Evolutionary conservation across 64 coral and sea anemone genomes (phyloP).

Genomic region (Pachyseris speciosa): DNA sequence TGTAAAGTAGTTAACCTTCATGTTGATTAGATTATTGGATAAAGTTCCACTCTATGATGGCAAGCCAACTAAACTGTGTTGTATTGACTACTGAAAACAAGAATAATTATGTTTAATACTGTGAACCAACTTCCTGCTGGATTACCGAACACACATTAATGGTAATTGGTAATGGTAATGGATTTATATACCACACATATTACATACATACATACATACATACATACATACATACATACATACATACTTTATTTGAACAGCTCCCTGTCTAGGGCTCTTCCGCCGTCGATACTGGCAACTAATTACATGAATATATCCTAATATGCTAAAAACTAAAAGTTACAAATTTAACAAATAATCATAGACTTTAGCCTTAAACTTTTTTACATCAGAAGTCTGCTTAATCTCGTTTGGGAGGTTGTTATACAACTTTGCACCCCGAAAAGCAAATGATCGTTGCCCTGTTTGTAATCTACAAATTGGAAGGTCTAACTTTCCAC

Average conservation of each 20-base stretch:
- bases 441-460: conserved; percentile 40
- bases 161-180: no score
- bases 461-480: conserved; percentile 22
- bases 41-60: no score
- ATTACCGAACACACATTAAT: no score
- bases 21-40: no score
- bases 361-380: neutral
- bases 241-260: conserved; percentile 10
- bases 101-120: no score
- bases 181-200: no score
- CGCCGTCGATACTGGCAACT: neutral
- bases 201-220: no score
- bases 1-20: no score
- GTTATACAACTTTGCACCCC: conserved; percentile 39
- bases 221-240: neutral
- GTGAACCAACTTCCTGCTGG: no score
- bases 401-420: conserved; percentile 2
- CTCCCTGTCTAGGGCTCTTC: conserved; percentile 3
- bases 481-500: conserved; percentile 32
- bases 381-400: neutral
- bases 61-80: no score
- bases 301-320: conserved; percentile 11
- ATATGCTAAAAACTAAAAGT: conserved; percentile 1
- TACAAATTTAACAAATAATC: neutral
- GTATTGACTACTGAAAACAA: no score